phyloP scores from a whole-genome alignment of 2,113 vertebrate species.

The Paramormyrops kingsleyae region DNA sequence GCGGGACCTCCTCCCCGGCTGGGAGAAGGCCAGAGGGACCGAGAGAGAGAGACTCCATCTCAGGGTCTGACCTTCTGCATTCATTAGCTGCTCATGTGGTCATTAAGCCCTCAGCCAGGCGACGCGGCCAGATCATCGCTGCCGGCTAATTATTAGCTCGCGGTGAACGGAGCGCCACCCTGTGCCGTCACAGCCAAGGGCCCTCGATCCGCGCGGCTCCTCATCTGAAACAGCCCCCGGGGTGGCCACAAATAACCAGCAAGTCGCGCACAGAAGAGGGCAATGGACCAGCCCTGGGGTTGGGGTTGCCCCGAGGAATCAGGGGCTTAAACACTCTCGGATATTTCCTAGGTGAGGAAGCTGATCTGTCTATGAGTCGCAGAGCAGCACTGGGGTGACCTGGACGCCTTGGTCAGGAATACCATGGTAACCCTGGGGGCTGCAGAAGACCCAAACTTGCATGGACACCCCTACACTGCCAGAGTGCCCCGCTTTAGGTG shows the following conservation, averaged over 20 bases:
- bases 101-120: not conserved
- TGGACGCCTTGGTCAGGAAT: not conserved
- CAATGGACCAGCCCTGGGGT: not conserved
- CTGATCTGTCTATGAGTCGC: not conserved
- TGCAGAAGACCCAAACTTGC: not conserved
- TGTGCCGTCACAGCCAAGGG: not conserved
- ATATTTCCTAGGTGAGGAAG: not conserved
- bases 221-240: not conserved
- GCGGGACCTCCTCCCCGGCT: not conserved
- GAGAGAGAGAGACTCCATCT: not conserved
- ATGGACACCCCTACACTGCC: not conserved
- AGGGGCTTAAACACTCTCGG: not conserved
- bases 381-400: not conserved
- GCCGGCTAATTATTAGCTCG: not conserved
- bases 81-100: constrained; percentile 8
- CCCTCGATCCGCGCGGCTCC: not conserved
- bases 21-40: not conserved
- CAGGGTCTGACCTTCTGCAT: not conserved
- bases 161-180: not conserved
- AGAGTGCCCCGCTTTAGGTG: not conserved
- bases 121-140: not conserved
- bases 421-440: not conserved
- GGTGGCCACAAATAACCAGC: not conserved
- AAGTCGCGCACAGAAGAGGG: not conserved
- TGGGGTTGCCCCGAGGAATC: not conserved